These are phyloP conservation scores for Asteroscopus sphinx DNA, from an alignment of 2,888 invertebrate species.

Conservation along the genomic window DNA sequence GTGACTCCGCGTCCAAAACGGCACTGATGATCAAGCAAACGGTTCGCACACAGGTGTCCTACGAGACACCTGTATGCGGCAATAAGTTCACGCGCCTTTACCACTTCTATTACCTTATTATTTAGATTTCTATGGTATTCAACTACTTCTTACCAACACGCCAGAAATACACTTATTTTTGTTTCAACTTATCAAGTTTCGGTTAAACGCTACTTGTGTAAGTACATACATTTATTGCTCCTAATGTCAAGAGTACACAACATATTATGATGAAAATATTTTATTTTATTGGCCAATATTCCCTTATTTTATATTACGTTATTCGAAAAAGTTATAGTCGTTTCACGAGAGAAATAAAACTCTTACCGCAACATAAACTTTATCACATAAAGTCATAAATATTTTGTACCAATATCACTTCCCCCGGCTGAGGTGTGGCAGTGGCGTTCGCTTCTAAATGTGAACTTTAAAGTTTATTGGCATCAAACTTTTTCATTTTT, in stretches of 20 bases:
- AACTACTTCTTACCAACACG: too few relatives aligned
- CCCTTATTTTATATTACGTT: slow-evolving; percentile 66
- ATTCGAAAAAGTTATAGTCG: slow-evolving; percentile 70
- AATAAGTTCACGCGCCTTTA: too few relatives aligned
- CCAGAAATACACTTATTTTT: too few relatives aligned
- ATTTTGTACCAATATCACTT: slow-evolving; percentile 82
- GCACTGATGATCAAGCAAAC: too few relatives aligned
- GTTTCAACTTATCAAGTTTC: neutral
- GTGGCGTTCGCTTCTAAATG: slow-evolving; percentile 64
- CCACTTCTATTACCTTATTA: too few relatives aligned
- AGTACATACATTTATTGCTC: slow-evolving; percentile 33
- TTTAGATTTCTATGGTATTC: too few relatives aligned
- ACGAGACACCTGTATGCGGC: too few relatives aligned
- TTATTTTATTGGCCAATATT: slow-evolving; percentile 70
- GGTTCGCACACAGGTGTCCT: too few relatives aligned
- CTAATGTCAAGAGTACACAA: slow-evolving; percentile 39
- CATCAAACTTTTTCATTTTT: slow-evolving; percentile 44
- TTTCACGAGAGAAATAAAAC: slow-evolving; percentile 82
- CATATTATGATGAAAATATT: slow-evolving; percentile 61
- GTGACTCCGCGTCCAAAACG: too few relatives aligned
- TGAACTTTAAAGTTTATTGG: slow-evolving; percentile 65
- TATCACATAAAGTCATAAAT: slow-evolving; percentile 85
- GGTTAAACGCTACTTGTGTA: slow-evolving; percentile 5
- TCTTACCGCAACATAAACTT: slow-evolving; percentile 86
- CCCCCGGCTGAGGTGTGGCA: slow-evolving; percentile 65